Conservation (phyloP, 2,888 invertebrate genomes). For the Spisula solida region DNA sequence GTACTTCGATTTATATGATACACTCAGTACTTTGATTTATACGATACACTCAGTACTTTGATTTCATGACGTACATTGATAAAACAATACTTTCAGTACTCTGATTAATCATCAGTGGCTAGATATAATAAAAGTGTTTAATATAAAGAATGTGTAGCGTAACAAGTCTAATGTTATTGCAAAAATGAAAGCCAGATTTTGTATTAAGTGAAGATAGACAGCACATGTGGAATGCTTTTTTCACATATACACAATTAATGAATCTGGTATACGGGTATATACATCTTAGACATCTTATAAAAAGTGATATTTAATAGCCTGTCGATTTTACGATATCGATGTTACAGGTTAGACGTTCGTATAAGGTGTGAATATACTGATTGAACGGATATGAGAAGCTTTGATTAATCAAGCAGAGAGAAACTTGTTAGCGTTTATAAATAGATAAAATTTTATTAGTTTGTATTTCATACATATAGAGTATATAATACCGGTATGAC, state of each 20-base stretch:
- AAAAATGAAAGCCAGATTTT: background rate
- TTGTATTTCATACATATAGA: background rate
- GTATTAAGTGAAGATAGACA: background rate
- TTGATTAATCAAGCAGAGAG: background rate
- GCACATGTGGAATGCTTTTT: background rate
- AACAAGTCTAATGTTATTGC: background rate
- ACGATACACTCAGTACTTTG: background rate
- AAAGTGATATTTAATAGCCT: background rate
- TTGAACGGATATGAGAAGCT: background rate
- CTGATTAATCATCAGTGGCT: background rate
- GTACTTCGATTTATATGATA: background rate
- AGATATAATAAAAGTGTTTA: background rate
- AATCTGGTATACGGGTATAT: background rate
- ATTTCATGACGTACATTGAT: no score
- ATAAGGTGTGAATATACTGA: background rate
- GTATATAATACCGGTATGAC: background rate
- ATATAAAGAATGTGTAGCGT: background rate
- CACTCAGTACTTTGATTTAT: background rate
- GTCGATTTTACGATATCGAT: background rate
- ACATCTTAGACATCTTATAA: background rate
- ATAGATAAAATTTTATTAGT: slow-evolving; percentile 20
- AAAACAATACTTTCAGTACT: background rate
- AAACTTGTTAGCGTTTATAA: slow-evolving; percentile 12
- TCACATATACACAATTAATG: background rate
- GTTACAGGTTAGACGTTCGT: background rate